Base-by-base conservation (phyloP, 2,797 vertebrate species). In the Centroberyx gerrardi region DNA sequence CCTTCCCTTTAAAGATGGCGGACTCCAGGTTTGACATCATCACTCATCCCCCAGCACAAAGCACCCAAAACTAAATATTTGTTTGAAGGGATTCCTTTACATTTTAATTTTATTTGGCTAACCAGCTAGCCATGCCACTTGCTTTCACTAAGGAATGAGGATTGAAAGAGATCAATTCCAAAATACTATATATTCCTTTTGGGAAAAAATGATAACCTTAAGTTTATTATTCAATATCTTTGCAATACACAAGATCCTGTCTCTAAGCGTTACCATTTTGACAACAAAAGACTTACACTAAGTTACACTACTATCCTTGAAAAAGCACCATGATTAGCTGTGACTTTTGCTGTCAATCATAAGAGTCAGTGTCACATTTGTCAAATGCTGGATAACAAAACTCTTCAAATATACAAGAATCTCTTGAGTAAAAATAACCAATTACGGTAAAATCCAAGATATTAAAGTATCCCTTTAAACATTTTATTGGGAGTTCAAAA, bases 391-490 rank as follows among this genome's bases (percentile, higher is more conserved):
- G n/a, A n/a, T 38, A 59, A 7, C 27, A 4, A 33, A 33, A 33
- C 33, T 7, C 7, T 33, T 33, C 4, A 33, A 33, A 22, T 22
- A 7, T 4, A 33, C 13, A 38, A 2, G 17, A 68, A 33, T 44
- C 2, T 14, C 1, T 9, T 40, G 17, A 44, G 4, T 33, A 2
- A 31, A 61, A 59, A 7, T 44, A 22, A 63, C 15, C 18, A 49
- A 58, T 2, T 55, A 52, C 27, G 46, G n/a, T 38, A 2, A 17
- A 52, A 29, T 38, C 0, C 3, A 22, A 1, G 60, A 28, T 31
- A 70, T 67, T n/a, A 70, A 77, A 55, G 81, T 4, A 84, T 88
- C 88, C 86, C 86, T 91, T 89, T 87, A 89, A 88, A 71, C 80
- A 5, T 62, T 62, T 22, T 2, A 61, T 44, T 70, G 48, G 66